A percentile compares a stretch with the other conserved stretches of the same genome.
Evolutionary conservation across 2,888 invertebrate species (phyloP).

Genomic region (Dendrolimus pini): DNA sequence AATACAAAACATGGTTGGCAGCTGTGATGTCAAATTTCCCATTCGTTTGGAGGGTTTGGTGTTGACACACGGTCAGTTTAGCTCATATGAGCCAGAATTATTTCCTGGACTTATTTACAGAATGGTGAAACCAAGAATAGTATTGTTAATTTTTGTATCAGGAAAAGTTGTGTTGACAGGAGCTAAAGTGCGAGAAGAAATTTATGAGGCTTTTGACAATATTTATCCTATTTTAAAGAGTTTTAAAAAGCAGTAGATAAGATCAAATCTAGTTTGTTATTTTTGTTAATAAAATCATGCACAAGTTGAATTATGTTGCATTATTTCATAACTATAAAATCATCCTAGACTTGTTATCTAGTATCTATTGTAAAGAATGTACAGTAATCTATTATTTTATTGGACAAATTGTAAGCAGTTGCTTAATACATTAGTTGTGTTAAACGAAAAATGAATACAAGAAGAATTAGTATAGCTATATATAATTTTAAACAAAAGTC

Average conservation of each 20-base stretch:
- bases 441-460: too few species aligned
- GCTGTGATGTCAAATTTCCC: conserved; percentile 86
- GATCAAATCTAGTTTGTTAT: conserved; percentile 1
- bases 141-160: conserved; percentile 98
- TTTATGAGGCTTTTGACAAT: conserved; percentile 96
- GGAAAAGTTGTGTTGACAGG: conserved; percentile 99
- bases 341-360: too few species aligned
- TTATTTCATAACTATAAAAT: too few species aligned
- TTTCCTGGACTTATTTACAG: conserved; percentile 99
- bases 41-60: conserved; percentile 85
- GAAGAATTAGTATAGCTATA: too few species aligned
- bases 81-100: conserved; percentile 97
- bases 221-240: conserved; percentile 98
- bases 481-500: too few species aligned
- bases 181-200: conserved; percentile 94
- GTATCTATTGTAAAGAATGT: too few species aligned
- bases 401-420: too few species aligned
- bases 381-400: too few species aligned
- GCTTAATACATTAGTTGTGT: too few species aligned
- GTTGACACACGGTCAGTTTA: conserved; percentile 85
- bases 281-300: conserved; percentile 5
- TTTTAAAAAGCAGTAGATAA: conserved; percentile 87
- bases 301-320: conserved; percentile 11
- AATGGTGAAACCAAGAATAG: conserved; percentile 98
- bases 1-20: conserved; percentile 88